Base-by-base conservation (phyloP, 2,888 invertebrate species). In the Syritta pipiens region DNA sequence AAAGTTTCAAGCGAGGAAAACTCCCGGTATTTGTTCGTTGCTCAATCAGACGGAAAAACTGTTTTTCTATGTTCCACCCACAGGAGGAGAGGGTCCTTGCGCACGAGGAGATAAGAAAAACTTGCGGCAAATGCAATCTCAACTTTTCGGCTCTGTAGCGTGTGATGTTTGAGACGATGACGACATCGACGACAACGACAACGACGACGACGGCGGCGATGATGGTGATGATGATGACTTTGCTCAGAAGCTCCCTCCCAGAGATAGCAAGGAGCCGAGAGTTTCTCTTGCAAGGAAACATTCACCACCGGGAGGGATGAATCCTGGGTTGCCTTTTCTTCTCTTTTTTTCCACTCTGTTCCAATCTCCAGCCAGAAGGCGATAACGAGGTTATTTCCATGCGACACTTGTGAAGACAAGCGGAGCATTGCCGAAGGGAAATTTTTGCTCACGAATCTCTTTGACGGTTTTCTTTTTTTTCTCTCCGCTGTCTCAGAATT, bases 61-160 rank as follows among this genome's bases (percentile, higher is more conserved):
- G 40, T 63, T 51, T 57, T 68, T 60, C 20, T 32, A 22, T 59
- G 19, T 46, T 30, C 28, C 9, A 10, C 5, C 19, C 26, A 24
- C n/a, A 14, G 40, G 35, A 35, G 37, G 24, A 30, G 32, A 37
- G 32, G 42, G 42, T 35, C 59, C 42, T 46, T 30, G 35, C 63
- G 42, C 69, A 20, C 35, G 32, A 24, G 14, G n/a, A 76, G 77
- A 77, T 77, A 72, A 72, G 65, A 44, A 55, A 77, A 77, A 77
- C 77, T 77, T 72, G 77, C 55, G 77, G 65, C 72, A 77, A 77
- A 72, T 77, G 72, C 77, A 71, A 77, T 72, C 72, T 71, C 53
- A 77, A 76, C 76, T 76, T 63, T 65, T 46, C 37, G 71, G n/a
- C n/a, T n/a, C 35, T 65, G 51, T 51, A 63, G 63, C 63, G 40